Conservation (phyloP, 2,888 invertebrate genomes). For the Drosophila flavopinicola region DNA sequence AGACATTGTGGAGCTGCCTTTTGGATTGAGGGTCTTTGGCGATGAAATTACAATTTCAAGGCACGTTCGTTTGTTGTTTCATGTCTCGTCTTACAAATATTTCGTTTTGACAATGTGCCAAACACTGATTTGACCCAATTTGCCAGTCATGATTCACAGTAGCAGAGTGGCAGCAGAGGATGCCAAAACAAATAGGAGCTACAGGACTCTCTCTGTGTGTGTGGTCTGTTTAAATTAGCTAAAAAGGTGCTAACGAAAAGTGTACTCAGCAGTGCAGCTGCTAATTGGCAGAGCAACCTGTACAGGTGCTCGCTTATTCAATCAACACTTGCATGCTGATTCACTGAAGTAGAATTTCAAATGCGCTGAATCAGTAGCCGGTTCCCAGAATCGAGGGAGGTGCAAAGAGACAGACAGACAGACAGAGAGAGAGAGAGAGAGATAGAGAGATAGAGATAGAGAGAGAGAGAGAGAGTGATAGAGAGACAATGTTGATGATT, state of each 20-base stretch:
- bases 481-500: neutral
- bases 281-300: slow-evolving; percentile 31
- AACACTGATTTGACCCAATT: slow-evolving; percentile 46
- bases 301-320: neutral
- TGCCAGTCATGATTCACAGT: slow-evolving; percentile 21
- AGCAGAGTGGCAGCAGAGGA: neutral
- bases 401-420: neutral
- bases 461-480: neutral
- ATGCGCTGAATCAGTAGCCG: slow-evolving; percentile 46
- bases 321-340: slow-evolving; percentile 40
- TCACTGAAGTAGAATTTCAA: slow-evolving; percentile 26
- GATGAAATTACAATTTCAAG: slow-evolving; percentile 47
- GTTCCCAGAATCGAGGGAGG: slow-evolving; percentile 4
- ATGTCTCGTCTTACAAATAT: slow-evolving; percentile 30
- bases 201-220: slow-evolving; percentile 11
- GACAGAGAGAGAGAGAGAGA: neutral
- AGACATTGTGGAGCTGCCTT: slow-evolving; percentile 47
- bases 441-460: no score
- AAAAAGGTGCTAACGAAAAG: slow-evolving; percentile 35
- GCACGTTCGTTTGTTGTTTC: slow-evolving; percentile 51
- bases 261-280: slow-evolving; percentile 26
- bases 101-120: slow-evolving; percentile 64
- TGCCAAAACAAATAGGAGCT: slow-evolving; percentile 3
- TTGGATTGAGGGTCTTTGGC: slow-evolving; percentile 9
- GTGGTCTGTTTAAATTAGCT: neutral